Evolutionary conservation across 1,140 invertebrate species (phyloP).

Genomic region (Coelopa frigida): DNA sequence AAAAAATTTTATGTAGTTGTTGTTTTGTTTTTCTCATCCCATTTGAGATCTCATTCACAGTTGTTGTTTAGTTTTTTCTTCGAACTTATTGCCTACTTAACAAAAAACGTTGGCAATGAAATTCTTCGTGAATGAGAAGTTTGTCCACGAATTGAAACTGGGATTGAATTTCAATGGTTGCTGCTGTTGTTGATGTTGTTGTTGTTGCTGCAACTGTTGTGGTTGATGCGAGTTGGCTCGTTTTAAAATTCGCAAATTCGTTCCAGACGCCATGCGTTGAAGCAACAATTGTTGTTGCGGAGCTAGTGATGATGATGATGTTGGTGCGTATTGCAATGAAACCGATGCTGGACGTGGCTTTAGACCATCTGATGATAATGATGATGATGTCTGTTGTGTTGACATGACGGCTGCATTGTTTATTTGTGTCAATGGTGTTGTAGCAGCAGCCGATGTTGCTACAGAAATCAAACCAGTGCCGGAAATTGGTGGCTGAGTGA

Average conservation of each 20-base stretch:
- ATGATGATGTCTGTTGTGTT: constrained; percentile 3
- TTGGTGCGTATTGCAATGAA: constrained; percentile 23
- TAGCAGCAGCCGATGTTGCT: constrained; percentile 8
- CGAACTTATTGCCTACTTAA: too few relatives aligned
- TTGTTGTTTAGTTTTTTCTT: too few relatives aligned
- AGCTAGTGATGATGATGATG: neutral
- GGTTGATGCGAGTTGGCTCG: constrained; percentile 28
- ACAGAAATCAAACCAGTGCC: constrained; percentile 9
- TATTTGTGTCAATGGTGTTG: neutral
- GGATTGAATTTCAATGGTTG: constrained; percentile 23
- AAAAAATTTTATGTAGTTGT: constrained; percentile 1
- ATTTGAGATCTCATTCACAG: too few relatives aligned
- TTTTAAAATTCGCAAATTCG: constrained; percentile 32
- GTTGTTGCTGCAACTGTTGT: constrained; percentile 13
- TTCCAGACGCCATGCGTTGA: constrained; percentile 36
- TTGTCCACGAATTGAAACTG: constrained; percentile 42
- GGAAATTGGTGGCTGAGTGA: constrained; percentile 4
- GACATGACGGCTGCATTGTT: constrained; percentile 2
- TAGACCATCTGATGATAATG: constrained; percentile 11
- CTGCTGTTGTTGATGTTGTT: constrained; percentile 14
- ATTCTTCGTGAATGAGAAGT: constrained; percentile 44
- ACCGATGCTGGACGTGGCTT: constrained; percentile 36
- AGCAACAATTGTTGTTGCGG: constrained; percentile 10
- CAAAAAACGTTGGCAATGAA: constrained; percentile 44
- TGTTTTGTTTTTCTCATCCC: too few relatives aligned